Evolutionary conservation across 2,113 vertebrate genomes (phyloP).

Genomic region (Oxyura jamaicensis): DNA sequence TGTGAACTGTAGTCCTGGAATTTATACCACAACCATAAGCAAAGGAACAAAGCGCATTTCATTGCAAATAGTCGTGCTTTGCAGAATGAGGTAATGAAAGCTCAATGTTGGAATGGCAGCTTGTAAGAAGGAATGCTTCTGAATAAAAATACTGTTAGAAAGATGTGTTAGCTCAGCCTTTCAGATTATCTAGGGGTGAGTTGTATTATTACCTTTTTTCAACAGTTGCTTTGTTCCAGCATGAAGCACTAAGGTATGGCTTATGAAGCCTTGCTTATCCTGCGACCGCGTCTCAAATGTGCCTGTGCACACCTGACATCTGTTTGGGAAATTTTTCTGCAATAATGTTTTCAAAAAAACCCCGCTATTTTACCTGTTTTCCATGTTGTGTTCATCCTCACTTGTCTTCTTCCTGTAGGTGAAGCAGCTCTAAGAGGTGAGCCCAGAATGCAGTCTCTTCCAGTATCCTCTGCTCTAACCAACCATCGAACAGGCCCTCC

Average conservation of each 20-base stretch:
- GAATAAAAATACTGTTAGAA: background rate
- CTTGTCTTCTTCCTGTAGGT: conserved; percentile 72
- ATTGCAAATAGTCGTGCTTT: background rate
- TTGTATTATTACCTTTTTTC: background rate
- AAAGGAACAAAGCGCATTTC: conserved; percentile 45
- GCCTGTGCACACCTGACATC: background rate
- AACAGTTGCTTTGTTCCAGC: background rate
- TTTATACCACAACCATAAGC: conserved; percentile 11
- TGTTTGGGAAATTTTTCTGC: background rate
- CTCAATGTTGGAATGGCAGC: background rate
- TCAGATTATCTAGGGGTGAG: background rate
- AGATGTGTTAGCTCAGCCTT: background rate
- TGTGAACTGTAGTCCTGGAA: conserved; percentile 14
- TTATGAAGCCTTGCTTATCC: background rate
- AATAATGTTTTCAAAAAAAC: background rate
- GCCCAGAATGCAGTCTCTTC: conserved; percentile 91
- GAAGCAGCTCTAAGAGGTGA: conserved; percentile 94
- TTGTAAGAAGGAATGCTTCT: background rate
- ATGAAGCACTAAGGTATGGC: background rate
- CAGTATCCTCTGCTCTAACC: conserved; percentile 85
- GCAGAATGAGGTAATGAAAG: conserved; percentile 27
- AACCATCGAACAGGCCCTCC: conserved; percentile 94
- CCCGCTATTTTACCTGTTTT: fast-evolving
- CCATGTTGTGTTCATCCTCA: background rate
- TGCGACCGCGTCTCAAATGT: fast-evolving